Percentiles rank a stretch among this genome's conserved stretches.
Conservation (phyloP, 2,113 vertebrate species). For the Psittacula cyanocephala region DNA sequence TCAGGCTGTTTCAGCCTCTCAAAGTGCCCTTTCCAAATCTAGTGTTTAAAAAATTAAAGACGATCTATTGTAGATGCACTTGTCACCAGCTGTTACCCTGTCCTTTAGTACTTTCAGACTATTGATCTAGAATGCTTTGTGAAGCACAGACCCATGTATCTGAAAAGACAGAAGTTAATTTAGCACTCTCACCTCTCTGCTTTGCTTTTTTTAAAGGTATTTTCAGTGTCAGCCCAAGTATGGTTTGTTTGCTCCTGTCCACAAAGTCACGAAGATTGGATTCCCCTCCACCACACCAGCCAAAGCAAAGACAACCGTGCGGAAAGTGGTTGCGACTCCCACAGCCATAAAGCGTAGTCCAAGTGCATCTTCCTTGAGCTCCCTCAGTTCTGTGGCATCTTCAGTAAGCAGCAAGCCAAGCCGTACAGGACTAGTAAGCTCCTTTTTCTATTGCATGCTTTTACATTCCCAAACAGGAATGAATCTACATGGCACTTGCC, state of each 20-base stretch:
- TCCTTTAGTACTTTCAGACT: background rate
- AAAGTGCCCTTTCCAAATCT: background rate
- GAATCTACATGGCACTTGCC: background rate
- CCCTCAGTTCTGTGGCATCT: slow-evolving; percentile 94
- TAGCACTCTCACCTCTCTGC: background rate
- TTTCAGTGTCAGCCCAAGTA: slow-evolving; percentile 98
- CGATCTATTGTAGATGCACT: background rate
- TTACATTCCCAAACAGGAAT: background rate
- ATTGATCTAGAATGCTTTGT: too few relatives aligned
- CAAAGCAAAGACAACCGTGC: slow-evolving; percentile 88
- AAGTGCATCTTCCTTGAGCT: slow-evolving; percentile 94
- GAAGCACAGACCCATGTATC: fast-evolving
- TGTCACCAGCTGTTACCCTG: background rate
- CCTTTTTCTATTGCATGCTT: slow-evolving; percentile 44
- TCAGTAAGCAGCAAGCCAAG: slow-evolving; percentile 96
- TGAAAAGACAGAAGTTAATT: background rate
- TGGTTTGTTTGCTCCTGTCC: slow-evolving; percentile 95
- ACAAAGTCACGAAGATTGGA: slow-evolving; percentile 97
- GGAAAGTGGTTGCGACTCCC: slow-evolving; percentile 83
- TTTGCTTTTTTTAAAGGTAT: slow-evolving; percentile 78
- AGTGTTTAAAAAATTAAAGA: background rate
- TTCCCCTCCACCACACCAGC: slow-evolving; percentile 96
- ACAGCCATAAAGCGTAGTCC: slow-evolving; percentile 90
- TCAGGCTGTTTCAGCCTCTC: background rate
- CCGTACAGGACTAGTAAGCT: slow-evolving; percentile 92